Percentiles rank a stretch among this genome's conserved stretches.
Evolutionary conservation across 2,113 vertebrate species (phyloP).

Genomic region (Nesoenas mayeri): DNA sequence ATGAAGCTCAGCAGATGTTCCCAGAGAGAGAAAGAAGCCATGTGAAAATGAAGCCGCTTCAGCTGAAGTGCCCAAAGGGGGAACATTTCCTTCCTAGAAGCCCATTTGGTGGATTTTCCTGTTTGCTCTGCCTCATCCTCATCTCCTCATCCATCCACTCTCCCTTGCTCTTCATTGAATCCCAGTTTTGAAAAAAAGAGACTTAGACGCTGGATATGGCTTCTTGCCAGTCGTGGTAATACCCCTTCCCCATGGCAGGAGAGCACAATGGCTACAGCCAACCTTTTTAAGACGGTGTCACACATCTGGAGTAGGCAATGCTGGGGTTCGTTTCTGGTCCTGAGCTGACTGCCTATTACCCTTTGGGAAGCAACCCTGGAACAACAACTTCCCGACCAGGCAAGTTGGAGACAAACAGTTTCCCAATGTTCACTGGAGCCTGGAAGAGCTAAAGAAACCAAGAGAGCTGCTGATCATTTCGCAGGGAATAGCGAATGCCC

Average conservation of each 20-base stretch:
- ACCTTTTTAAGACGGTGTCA: conserved; percentile 23
- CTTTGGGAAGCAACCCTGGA: conserved; percentile 1
- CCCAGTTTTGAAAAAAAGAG: conserved; percentile 48
- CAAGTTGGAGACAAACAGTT: not conserved
- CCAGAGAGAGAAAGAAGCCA: conserved; percentile 91
- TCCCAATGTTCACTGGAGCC: not conserved
- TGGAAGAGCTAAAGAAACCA: not conserved
- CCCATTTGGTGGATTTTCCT: conserved; percentile 57
- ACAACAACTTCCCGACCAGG: not conserved
- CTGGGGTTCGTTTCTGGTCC: conserved; percentile 1
- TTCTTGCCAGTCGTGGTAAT: conserved; percentile 12
- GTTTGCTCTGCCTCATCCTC: conserved; percentile 57
- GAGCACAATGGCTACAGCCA: conserved; percentile 57
- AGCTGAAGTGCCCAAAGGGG: conserved; percentile 26
- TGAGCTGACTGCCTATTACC: conserved; percentile 9
- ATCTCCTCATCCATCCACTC: conserved; percentile 7
- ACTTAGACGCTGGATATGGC: conserved; percentile 11
- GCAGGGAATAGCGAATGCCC: not conserved
- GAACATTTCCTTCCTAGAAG: conserved; percentile 50
- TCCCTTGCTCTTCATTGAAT: conserved; percentile 39
- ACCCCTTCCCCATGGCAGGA: conserved; percentile 8
- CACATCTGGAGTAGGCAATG: conserved; percentile 16
- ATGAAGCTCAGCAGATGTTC: conserved; percentile 96
- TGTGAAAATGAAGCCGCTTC: conserved; percentile 73
- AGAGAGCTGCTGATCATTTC: not conserved